A percentile compares a stretch with the other conserved stretches of the same genome.
phyloP scores from a whole-genome alignment of 2,797 vertebrate genomes.

The Crenichthys baileyi region DNA sequence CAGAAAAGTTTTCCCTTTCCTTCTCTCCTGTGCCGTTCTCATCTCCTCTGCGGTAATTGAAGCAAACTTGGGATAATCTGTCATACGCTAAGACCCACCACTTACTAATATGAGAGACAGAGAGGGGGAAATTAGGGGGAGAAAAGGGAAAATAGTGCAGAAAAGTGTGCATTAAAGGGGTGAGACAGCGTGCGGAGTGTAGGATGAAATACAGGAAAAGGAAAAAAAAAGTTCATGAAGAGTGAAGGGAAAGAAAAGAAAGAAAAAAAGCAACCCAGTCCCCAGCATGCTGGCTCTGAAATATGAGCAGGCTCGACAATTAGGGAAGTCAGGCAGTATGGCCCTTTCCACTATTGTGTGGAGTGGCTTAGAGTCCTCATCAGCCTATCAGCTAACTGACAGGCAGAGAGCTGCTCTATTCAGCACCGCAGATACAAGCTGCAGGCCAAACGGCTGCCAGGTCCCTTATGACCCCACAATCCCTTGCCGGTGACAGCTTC shows the following conservation, averaged over 20 bases:
- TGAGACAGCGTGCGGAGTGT: slow-evolving; percentile 76
- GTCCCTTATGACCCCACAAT: slow-evolving; percentile 99
- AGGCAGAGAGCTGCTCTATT: slow-evolving; percentile 99
- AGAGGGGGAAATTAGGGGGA: slow-evolving; percentile 60
- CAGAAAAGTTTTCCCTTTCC: slow-evolving; percentile 83
- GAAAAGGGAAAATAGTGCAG: slow-evolving; percentile 56
- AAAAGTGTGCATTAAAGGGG: slow-evolving; percentile 69
- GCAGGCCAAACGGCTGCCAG: slow-evolving; percentile 99
- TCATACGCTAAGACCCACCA: slow-evolving; percentile 94
- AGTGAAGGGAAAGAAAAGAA: slow-evolving; percentile 52
- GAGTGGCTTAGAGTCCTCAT: slow-evolving; percentile 99
- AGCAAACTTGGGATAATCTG: slow-evolving; percentile 97
- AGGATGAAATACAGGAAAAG: slow-evolving; percentile 84
- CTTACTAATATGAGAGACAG: slow-evolving; percentile 89
- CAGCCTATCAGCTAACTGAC: slow-evolving; percentile 99
- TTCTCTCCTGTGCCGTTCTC: slow-evolving; percentile 75
- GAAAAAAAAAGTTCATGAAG: slow-evolving; percentile 77
- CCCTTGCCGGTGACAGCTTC: slow-evolving; percentile 99
- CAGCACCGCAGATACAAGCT: slow-evolving; percentile 99
- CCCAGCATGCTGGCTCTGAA: slow-evolving; percentile 89
- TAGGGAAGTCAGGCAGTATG: slow-evolving; percentile 97
- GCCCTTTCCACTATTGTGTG: slow-evolving; percentile 97
- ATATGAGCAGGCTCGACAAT: slow-evolving; percentile 99
- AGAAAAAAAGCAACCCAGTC: slow-evolving; percentile 74
- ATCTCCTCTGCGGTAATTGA: slow-evolving; percentile 88